Base-by-base conservation (phyloP, 2,113 vertebrate genomes). In the Phaethornis superciliosus region DNA sequence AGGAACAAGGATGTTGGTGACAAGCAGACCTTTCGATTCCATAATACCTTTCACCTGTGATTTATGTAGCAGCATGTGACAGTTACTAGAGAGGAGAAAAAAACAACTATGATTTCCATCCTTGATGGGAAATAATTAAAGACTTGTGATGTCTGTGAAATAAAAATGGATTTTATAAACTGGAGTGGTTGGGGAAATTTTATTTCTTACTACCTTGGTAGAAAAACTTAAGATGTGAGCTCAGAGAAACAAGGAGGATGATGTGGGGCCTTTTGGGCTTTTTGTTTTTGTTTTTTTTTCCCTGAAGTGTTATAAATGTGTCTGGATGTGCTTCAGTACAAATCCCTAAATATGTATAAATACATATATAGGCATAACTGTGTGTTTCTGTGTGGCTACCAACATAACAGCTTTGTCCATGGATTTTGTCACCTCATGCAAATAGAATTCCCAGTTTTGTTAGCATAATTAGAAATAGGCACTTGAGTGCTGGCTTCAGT, bases 361-460 rank as follows among this genome's bases (percentile, higher is more conserved):
- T 79, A 49, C 28, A 27, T 24, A 56, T 40, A 58, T 93, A 56
- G 74, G 88, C 72, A 76, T 79, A 85, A 68, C 88, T 71, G 51
- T 70, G 67, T 90, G 68, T 85, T 94, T 90, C 85, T 88, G 64
- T 81, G 64, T 81, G 81, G 65, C 56, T 94, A 64, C 81, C 83
- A 85, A 83, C 49, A 77, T 23, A 81, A 93, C 79, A 90, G 90
- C 52, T 91, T 91, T 85, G 67, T 85, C 71, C 70, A 58, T 69
- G 67, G 81, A 81, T 89, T 96, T 96, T 91, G 78, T 95, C 85
- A 18, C 89, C 78, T 92, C 49, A 85, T 91, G 81, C 84, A 93
- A 95, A 93, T 75, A 93, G 89, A 85, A 46, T 84, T 96, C 84
- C 40, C 70, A 47, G 88, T 68, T 86, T 89, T 71, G 81, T 81